Base-by-base conservation (phyloP, 2,888 invertebrate genomes). In the Xestia xanthographa region DNA sequence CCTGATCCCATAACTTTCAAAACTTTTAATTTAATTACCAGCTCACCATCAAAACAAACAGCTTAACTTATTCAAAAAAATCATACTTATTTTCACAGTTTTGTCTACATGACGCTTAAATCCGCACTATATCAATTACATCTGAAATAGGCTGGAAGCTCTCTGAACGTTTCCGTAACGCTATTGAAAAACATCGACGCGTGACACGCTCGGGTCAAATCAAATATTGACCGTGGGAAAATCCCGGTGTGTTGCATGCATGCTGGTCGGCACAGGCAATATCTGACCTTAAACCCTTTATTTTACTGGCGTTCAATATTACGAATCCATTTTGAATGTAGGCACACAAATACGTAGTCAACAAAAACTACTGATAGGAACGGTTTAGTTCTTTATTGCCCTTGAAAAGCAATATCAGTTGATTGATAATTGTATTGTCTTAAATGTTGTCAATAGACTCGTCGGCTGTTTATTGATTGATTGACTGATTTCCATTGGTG, bases 161-260 rank as follows among this genome's bases (percentile, higher is more conserved):
- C 66, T 63, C 66, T 56, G 69, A 75, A 53, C 65, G 53, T 50
- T 60, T 53, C 66, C 41, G 63, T 74, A 70, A 63, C 62, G 73
- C 79, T 79, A 86, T 89, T 89, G 83, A 89, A 89, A 89, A 87
- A 88, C 85, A 88, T 62, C 80, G 78, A 71, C 74, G 83, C 85
- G 86, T 84, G 80, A 87, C 84, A 81, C 80, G 86, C 72, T 63
- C 69, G 77, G 75, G 79, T 86, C 77, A 86, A 88, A 90, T 88
- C 89, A 89, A 90, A 90, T 88, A 91, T 90, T 89, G 87, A 88
- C 87, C 38, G 75, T 75, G 72, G 70, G 83, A 72, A 76, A 73
- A 41, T 65, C 34, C 65, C 34, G 26, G 34, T 67, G 66, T 69
- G 58, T 56, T 45, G 45, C 65, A 11, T 72, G 41, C n/a, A 26